Evolutionary conservation across 2,113 vertebrate species (phyloP).

Genomic region (Malurus elegans): DNA sequence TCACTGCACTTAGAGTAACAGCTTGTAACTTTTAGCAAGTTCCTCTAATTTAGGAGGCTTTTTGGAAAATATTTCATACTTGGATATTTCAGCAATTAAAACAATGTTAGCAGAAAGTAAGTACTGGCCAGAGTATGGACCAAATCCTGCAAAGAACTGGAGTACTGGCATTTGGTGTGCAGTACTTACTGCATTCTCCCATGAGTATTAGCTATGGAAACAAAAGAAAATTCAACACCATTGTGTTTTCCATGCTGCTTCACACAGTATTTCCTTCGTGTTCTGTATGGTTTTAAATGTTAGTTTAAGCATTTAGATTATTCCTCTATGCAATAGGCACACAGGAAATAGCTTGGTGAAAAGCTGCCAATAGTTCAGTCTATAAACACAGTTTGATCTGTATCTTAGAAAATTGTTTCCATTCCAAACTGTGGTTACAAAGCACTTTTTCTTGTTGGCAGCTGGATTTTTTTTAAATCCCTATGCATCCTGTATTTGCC

Average conservation of each 20-base stretch:
- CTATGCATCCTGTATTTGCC: conserved; percentile 45
- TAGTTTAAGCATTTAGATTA: conserved; percentile 50
- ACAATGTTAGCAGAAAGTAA: background rate
- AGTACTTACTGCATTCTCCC: background rate
- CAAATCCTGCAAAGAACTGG: background rate
- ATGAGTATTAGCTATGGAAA: background rate
- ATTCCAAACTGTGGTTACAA: conserved; percentile 49
- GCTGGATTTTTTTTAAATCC: conserved; percentile 24
- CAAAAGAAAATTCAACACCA: conserved; percentile 12
- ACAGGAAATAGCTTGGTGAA: conserved; percentile 53
- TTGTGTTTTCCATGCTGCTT: background rate
- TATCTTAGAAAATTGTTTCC: conserved; percentile 63
- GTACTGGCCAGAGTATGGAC: background rate
- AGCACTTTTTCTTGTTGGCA: conserved; percentile 56
- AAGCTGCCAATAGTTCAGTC: conserved; percentile 49
- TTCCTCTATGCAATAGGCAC: conserved; percentile 31
- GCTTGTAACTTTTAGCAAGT: background rate
- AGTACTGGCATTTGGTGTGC: background rate
- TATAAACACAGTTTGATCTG: conserved; percentile 62
- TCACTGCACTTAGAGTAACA: background rate
- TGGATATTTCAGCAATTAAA: background rate
- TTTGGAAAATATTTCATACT: background rate
- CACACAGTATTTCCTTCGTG: conserved; percentile 18
- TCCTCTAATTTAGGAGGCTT: background rate
- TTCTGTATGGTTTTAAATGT: conserved; percentile 23